Base-by-base conservation (phyloP, 2,797 vertebrate genomes). In the Sebastes paucispinis region DNA sequence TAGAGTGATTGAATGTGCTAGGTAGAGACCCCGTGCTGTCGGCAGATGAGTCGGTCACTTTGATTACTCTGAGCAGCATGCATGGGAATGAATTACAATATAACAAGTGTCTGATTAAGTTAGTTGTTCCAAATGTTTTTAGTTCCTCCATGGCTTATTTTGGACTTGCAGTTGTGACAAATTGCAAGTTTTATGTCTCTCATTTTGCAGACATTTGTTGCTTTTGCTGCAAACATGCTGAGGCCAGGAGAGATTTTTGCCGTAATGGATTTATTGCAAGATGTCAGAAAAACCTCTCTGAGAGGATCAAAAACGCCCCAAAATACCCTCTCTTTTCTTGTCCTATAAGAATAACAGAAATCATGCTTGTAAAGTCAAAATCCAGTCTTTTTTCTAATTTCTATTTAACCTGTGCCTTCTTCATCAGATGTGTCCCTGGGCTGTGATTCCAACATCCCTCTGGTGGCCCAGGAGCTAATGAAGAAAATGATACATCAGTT, bases 401-500 rank as follows among this genome's bases (percentile, higher is more conserved):
- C 10, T 50, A 4, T 29, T 73, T 31, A 14, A 9, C 66, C 3
- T 69, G 6, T 76, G 20, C 16, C 20, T 60, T 79, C 24, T 88
- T 86, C 82, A 59, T 85, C 89, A 99, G 98, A 99, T 96, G 96
- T 97, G 95, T 94, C 96, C 95, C 94, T 96, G 92, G 97, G 96
- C 96, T 97, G 96, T 95, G 97, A 99, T 95, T 94, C 97, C 93
- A 98, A 96, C 96, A 98, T 99, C 96, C 98, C 98, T 88, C 91
- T 97, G 96, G 97, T 97, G 93, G 98, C 98, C 92, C 97, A 98
- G 96, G 98, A 99, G 96, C 96, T 99, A 95, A 99, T 99, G 98
- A 98, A 97, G 93, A 99, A 97, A 93, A 99, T 99, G 98, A 98
- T 99, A 89, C 97, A 95, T 92, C 97, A 97, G 95, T 99, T 99